Evolutionary conservation across 2,888 invertebrate genomes (phyloP), one percentile per base, ranked within the genome.

Genomic region (Caenorhabditis plicata): DNA sequence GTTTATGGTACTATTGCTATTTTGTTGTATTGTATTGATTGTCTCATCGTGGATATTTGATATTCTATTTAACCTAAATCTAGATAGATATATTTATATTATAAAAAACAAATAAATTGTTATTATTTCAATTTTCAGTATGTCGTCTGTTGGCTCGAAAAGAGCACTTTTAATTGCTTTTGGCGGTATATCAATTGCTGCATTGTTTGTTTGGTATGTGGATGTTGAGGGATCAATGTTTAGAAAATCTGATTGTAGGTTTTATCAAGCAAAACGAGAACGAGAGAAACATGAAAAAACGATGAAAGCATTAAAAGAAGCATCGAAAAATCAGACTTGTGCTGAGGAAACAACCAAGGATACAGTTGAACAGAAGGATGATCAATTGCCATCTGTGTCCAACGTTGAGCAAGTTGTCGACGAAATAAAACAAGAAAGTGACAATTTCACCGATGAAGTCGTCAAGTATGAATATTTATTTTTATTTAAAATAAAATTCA

Each of bases 91-190:
- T n/a, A n/a, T n/a, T n/a, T n/a, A n/a, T n/a, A n/a, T n/a, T n/a
- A n/a, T n/a, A n/a, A n/a, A n/a, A n/a, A n/a, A n/a, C n/a, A n/a
- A n/a, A n/a, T n/a, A n/a, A 27, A 13, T 20, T 31, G 11, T 20
- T 22, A 9, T n/a, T n/a, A n/a, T n/a, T n/a, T n/a, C n/a, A n/a
- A n/a, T 29, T 51, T 66, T 2, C 45, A 65, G 68, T 48, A 68
- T 68, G 68, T 68, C 68, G 47, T 68, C 68, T 33, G 56, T 65
- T 22, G 58, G 53, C 19, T 63, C 64, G 38, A 62, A 64, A 46
- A 64, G 62, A 22, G 64, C 64, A 26, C 38, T 68, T 50, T 41
- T 68, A n/a, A 33, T 65, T n/a, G 68, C 68, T 4, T 63, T 68
- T 31, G 68, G 68, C n/a, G 55, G 61, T 25, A 44, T 61, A 19